Conservation (phyloP, 2,113 vertebrate species). For the Progne subis region DNA sequence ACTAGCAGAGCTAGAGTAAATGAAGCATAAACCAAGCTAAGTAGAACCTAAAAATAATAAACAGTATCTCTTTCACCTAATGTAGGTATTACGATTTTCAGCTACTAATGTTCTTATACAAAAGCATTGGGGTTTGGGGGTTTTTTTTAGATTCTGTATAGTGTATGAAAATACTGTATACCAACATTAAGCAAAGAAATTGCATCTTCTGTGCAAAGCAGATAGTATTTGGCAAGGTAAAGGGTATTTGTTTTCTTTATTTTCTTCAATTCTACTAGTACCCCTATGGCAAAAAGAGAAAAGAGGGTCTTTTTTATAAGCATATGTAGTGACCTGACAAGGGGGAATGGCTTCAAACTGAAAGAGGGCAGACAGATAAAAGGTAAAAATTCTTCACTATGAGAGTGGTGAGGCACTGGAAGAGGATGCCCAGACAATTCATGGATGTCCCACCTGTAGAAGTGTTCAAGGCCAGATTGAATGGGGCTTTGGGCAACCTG, state of each 20-base stretch:
- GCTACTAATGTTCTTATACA: not conserved
- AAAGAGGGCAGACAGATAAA: not conserved
- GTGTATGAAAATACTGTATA: not conserved
- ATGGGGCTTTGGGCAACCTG: not conserved
- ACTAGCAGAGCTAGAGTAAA: not conserved
- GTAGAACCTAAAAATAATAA: not conserved
- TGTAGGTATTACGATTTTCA: not conserved
- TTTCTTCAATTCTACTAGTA: not conserved
- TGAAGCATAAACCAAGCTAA: not conserved
- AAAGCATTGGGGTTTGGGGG: fast-evolving
- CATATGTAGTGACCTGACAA: not conserved
- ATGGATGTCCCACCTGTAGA: not conserved
- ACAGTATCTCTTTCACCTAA: not conserved
- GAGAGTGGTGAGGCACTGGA: not conserved
- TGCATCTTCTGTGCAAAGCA: not conserved
- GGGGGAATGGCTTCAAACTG: not conserved
- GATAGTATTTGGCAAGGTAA: not conserved
- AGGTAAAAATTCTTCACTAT: not conserved
- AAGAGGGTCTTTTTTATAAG: not conserved
- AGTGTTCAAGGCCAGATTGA: not conserved
- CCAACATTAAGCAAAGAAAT: not conserved
- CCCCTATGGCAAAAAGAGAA: not conserved
- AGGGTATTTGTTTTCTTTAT: not conserved
- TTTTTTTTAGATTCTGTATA: not conserved
- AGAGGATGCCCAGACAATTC: not conserved